These are phyloP conservation scores for Erebia aethiops DNA, from an alignment of 2,888 invertebrate genomes.

Conservation along the genomic window DNA sequence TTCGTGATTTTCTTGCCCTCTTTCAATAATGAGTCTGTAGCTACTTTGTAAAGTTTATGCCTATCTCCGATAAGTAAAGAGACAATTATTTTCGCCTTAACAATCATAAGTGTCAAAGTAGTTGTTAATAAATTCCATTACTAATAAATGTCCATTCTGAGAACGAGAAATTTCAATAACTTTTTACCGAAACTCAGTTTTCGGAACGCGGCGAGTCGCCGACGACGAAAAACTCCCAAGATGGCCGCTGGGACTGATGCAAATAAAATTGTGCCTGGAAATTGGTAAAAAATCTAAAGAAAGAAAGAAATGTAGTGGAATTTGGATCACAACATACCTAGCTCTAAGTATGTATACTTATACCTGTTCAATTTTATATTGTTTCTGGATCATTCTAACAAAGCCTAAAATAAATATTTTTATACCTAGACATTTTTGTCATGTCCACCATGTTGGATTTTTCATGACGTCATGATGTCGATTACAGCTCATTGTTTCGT, in stretches of 20 bases:
- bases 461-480: too few relatives aligned
- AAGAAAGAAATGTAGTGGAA: conserved; percentile 46
- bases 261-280: conserved; percentile 60
- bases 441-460: too few relatives aligned
- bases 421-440: too few relatives aligned
- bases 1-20: not conserved
- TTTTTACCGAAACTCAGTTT: conserved; percentile 45
- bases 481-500: too few relatives aligned
- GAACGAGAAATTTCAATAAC: conserved; percentile 70
- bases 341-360: too few relatives aligned
- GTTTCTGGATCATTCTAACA: too few relatives aligned
- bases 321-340: too few relatives aligned
- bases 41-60: not conserved
- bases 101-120: conserved; percentile 34
- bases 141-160: conserved; percentile 66
- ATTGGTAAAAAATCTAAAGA: conserved; percentile 71
- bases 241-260: conserved; percentile 58
- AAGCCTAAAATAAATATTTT: too few relatives aligned
- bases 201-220: conserved; percentile 45
- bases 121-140: conserved; percentile 48
- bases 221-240: conserved; percentile 49
- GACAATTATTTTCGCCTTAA: conserved; percentile 29
- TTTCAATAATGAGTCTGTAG: not conserved
- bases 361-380: too few relatives aligned
- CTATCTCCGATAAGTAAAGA: conserved; percentile 2